A percentile compares a stretch with the other conserved stretches of the same genome.
Conservation (phyloP, 92 coral and sea anemone species). For the Meandrina meandrites region DNA sequence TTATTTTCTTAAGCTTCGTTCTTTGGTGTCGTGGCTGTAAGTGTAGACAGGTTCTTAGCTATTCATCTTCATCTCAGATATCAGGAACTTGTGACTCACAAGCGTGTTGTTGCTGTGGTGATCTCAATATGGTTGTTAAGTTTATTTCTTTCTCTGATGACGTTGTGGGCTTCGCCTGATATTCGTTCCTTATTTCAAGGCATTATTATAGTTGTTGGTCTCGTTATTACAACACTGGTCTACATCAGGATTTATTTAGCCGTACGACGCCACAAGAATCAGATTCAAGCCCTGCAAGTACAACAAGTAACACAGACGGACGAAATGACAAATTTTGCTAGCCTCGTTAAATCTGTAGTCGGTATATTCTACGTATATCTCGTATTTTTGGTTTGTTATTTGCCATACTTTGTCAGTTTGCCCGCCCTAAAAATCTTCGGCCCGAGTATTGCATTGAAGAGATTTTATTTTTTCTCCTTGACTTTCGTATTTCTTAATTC, state of each 20-base stretch:
- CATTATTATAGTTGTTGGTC: not conserved
- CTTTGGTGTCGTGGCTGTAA: not conserved
- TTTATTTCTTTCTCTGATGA: not conserved
- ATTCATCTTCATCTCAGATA: conserved; percentile 15
- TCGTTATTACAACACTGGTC: not conserved
- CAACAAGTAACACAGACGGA: not conserved
- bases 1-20: not conserved
- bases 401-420: not conserved
- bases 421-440: not conserved
- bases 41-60: conserved; percentile 11
- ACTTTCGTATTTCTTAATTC: too few relatives aligned
- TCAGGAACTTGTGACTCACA: not conserved
- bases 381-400: not conserved
- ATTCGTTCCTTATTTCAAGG: not conserved
- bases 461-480: not conserved
- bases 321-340: not conserved
- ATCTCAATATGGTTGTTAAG: conserved; percentile 8
- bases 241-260: not conserved
- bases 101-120: conserved; percentile 20
- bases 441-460: not conserved
- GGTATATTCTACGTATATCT: not conserved
- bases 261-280: not conserved
- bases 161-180: not conserved
- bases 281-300: not conserved
- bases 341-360: not conserved